Percentiles rank a stretch among this genome's conserved stretches.
Conservation (phyloP, 2,797 vertebrate species). For the Nannoperca obscura region DNA sequence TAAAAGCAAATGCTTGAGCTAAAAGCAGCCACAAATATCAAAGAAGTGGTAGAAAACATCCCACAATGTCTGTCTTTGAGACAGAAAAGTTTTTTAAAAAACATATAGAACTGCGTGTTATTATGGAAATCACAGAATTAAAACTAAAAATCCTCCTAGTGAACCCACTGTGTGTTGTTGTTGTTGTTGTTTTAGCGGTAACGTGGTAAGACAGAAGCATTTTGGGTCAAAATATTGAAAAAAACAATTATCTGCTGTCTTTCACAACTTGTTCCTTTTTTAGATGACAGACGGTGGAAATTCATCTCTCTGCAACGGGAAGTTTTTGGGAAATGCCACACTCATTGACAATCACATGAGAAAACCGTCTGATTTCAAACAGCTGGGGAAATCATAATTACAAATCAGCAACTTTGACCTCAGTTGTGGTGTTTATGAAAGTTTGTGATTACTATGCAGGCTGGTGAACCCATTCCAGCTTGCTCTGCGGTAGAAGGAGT, state of each 20-base stretch:
- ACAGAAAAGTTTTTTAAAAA: background rate
- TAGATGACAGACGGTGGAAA: background rate
- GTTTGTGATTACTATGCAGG: background rate
- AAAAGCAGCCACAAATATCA: background rate
- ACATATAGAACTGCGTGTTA: too few relatives aligned
- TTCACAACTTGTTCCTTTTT: constrained; percentile 14
- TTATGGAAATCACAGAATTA: too few relatives aligned
- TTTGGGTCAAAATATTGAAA: background rate
- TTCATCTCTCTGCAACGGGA: constrained; percentile 15
- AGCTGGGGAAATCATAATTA: background rate
- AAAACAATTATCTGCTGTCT: background rate
- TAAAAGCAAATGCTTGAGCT: too few relatives aligned
- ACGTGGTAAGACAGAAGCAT: background rate
- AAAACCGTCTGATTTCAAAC: background rate
- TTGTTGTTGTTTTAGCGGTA: background rate
- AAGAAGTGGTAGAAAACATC: background rate
- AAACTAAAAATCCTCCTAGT: background rate
- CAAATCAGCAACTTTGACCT: background rate
- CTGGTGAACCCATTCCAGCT: background rate
- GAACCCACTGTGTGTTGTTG: background rate
- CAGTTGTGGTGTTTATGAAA: too few relatives aligned
- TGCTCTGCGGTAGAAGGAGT: background rate
- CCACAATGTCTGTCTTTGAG: background rate
- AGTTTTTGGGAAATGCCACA: constrained; percentile 40
- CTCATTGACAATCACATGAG: constrained; percentile 4